These are phyloP conservation scores for Terrapene triunguis DNA, from an alignment of 2,113 vertebrate genomes.

Conservation along the genomic window DNA sequence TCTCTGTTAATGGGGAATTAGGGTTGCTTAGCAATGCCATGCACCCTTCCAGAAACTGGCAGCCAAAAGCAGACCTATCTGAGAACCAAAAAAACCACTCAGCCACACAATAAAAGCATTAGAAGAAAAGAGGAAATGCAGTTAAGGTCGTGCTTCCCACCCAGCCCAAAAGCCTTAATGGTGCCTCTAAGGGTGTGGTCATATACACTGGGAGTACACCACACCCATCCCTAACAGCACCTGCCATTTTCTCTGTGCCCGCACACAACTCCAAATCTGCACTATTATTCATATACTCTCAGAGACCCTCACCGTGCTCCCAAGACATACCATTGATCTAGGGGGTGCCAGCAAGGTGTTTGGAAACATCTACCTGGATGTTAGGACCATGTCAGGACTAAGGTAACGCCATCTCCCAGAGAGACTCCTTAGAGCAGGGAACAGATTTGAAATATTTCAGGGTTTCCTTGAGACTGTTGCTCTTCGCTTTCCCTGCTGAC, in stretches of 20 bases:
- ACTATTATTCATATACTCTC: not conserved
- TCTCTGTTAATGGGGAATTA: too few relatives aligned
- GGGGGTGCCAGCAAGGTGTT: not conserved
- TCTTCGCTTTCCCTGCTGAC: not conserved
- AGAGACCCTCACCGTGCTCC: too few relatives aligned
- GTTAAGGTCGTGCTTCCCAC: fast-evolving
- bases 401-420: not conserved
- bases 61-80: too few relatives aligned
- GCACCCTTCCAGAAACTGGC: too few relatives aligned
- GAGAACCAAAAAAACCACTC: too few relatives aligned
- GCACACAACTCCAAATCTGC: not conserved
- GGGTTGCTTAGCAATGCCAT: too few relatives aligned
- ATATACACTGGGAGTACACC: fast-evolving
- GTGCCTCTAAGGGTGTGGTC: not conserved
- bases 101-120: too few relatives aligned
- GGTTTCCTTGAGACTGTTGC: not conserved
- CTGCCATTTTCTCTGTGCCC: not conserved
- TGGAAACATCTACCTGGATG: not conserved
- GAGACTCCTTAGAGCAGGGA: not conserved
- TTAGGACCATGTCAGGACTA: not conserved
- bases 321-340: too few relatives aligned
- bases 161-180: not conserved
- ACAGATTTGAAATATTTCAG: not conserved
- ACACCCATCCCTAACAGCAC: not conserved
- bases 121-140: not conserved